Conservation (phyloP, 1,140 invertebrate genomes). For the Helicoverpa zea region DNA sequence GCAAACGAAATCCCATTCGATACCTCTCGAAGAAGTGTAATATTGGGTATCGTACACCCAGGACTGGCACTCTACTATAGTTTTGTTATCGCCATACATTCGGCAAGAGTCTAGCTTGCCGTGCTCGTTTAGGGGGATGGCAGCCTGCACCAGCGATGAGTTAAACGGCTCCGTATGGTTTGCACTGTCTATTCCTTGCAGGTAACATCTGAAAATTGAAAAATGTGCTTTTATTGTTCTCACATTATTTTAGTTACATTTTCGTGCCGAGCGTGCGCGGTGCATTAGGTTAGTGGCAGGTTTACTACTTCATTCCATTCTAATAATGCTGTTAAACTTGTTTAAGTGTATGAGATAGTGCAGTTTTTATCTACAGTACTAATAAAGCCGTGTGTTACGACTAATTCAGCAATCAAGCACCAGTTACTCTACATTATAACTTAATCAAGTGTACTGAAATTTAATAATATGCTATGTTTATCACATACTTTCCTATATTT, state of each 20-base stretch:
- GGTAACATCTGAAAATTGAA: slow-evolving; percentile 76
- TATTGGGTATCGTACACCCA: slow-evolving; percentile 92
- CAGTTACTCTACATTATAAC: neutral
- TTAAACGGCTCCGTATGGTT: slow-evolving; percentile 84
- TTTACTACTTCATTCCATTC: slow-evolving; percentile 36
- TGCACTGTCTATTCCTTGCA: slow-evolving; percentile 70
- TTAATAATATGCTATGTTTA: too few relatives aligned
- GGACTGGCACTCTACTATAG: slow-evolving; percentile 84
- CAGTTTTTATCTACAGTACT: slow-evolving; percentile 27
- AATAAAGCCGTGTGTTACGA: slow-evolving; percentile 21
- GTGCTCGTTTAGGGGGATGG: slow-evolving; percentile 85
- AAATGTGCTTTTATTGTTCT: slow-evolving; percentile 42
- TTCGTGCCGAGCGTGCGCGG: slow-evolving; percentile 39
- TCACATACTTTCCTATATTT: too few relatives aligned
- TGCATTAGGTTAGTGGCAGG: slow-evolving; percentile 35
- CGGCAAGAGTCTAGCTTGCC: slow-evolving; percentile 88
- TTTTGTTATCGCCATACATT: slow-evolving; percentile 84
- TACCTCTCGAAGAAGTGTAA: slow-evolving; percentile 90
- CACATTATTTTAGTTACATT: slow-evolving; percentile 19
- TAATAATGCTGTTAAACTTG: slow-evolving; percentile 24
- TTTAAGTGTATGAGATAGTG: slow-evolving; percentile 31
- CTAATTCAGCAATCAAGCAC: slow-evolving; percentile 35
- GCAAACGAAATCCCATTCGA: slow-evolving; percentile 95
- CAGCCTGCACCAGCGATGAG: slow-evolving; percentile 76
- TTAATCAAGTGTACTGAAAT: neutral